Base-by-base conservation (phyloP, 2,113 vertebrate genomes). In the Circaetus gallicus region DNA sequence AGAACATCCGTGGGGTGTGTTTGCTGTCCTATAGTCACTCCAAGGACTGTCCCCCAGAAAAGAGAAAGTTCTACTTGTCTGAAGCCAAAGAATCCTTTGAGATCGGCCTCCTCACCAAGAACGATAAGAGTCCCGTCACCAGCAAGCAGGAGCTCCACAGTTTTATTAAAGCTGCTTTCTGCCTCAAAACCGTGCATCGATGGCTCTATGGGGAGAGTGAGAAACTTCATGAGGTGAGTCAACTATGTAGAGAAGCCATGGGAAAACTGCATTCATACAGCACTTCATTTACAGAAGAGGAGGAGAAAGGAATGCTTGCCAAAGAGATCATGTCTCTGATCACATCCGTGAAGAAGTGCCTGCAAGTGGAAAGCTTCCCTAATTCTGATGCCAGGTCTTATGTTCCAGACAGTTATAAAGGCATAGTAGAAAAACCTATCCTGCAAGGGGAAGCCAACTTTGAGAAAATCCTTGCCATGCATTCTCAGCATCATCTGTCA, bases 141-240 rank as follows among this genome's bases (percentile, higher is more conserved):
- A 99, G 99, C 89, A 98, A 98, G 92, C 99, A 99, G 97, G 99
- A 99, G 95, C 98, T 99, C 42, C 99, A 99, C 38, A 98, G 98
- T 49, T 98, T 99, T 61, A 94, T 99, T 65, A 99, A 99, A 94
- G 99, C 99, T 0, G 99, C 99, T 16, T 99, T 99, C 80, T 99
- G 98, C 47, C 98, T 99, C 16, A 45, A 98, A 34, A 97, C 98
- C 0, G 96, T 98, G 40, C 98, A 99, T 84, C 98, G 91, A 25
- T 98, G 98, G 97, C 98, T 99, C 14, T 82, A 85, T 1, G 95
- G 98, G 36, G 94, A 98, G 26, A 94, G 61, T 0, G 93, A 91
- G 16, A 25, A 36, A 1, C 93, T 98, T 47, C 8, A 0, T 0
- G 77, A 91, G 28, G 98, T 98, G 3, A 38, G 65, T 2, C 83